Evolutionary conservation across 2,888 invertebrate genomes (phyloP), one percentile per base, ranked within the genome.

Genomic region (Lepidochrysops patricia): DNA sequence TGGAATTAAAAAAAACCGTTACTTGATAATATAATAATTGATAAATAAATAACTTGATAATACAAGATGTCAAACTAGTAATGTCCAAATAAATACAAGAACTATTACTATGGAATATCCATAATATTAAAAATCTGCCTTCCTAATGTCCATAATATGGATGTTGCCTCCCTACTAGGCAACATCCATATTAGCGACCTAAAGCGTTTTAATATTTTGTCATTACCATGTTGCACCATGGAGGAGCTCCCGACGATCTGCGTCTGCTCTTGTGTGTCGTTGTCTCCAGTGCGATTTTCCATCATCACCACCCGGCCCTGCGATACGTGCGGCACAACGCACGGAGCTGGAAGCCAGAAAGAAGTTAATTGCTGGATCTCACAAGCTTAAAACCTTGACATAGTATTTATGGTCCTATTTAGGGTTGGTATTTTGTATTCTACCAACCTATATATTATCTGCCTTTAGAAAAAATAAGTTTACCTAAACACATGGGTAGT

Each of bases 401-500:
- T n/a, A n/a, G n/a, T n/a, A n/a, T n/a, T n/a, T n/a, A n/a, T n/a
- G n/a, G 23, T 19, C 15, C 2, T 29, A 4, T 15, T n/a, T 27
- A 23, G n/a, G 19, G 7, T 56, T 32, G 13, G n/a, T 49, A 48
- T 12, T 19, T 13, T 32, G 9, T 12, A 19, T 23, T 9, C 49
- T n/a, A 25, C 1, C n/a, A 32, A 32, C n/a, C n/a, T n/a, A n/a
- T n/a, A n/a, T n/a, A n/a, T n/a, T n/a, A n/a, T n/a, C n/a, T n/a
- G n/a, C n/a, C n/a, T n/a, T n/a, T n/a, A n/a, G 7, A 26, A 5
- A 26, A 32, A 27, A 52, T 15, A 32, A 43, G 72, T 86, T 79
- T 75, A 96, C 96, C 95, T 72, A 96, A 90, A 74, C 99, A 99
- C 82, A 94, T 94, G 0, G 99, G 99, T 62, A 97, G 81, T 0